These are phyloP conservation scores for Argyresthia goedartella DNA, from an alignment of 2,888 invertebrate species.

Conservation along the genomic window DNA sequence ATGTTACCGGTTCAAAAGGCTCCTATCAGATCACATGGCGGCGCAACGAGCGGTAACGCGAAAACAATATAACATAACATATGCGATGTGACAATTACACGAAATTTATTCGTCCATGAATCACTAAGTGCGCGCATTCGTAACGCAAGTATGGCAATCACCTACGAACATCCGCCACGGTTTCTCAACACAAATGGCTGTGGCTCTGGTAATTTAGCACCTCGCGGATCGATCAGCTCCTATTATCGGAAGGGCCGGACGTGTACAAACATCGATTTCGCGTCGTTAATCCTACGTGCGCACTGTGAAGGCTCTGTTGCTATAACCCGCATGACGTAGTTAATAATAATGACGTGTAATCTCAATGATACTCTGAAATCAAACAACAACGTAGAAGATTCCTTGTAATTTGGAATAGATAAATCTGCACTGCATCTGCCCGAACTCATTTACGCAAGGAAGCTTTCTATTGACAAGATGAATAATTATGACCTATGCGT, in stretches of 20 bases:
- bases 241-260: conserved; percentile 67
- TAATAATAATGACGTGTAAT: conserved; percentile 44
- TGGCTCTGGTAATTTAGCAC: conserved; percentile 57
- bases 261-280: conserved; percentile 69
- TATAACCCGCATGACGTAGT: conserved; percentile 55
- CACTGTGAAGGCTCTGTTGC: conserved; percentile 18
- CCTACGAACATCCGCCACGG: not conserved
- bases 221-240: conserved; percentile 59
- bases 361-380: conserved; percentile 35
- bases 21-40: not conserved
- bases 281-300: conserved; percentile 55
- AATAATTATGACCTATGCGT: no score
- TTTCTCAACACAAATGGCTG: conserved; percentile 36
- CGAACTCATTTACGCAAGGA: not conserved
- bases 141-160: conserved; percentile 5
- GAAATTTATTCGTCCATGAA: conserved; percentile 5
- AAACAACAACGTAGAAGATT: not conserved
- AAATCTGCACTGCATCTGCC: not conserved
- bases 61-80: conserved; percentile 5
- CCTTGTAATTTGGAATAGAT: not conserved
- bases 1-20: not conserved
- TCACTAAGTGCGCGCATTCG: not conserved
- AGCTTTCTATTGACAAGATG: not conserved
- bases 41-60: not conserved
- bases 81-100: conserved; percentile 5